Evolutionary conservation across 1,140 invertebrate species (phyloP), one percentile per base, ranked within the genome.

Genomic region (Hyphantria cunea): DNA sequence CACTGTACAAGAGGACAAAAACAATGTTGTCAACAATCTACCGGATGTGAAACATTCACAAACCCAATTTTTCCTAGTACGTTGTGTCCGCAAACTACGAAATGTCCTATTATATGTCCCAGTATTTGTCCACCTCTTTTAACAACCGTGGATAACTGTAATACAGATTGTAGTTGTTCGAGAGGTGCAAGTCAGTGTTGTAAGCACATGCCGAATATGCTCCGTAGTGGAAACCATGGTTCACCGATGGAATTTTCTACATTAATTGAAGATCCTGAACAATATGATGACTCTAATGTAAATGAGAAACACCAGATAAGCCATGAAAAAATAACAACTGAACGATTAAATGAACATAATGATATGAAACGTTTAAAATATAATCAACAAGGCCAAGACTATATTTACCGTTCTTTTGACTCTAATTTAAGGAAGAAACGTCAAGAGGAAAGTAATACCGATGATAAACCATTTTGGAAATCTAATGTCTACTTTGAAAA

Each of bases 381-480:
- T 48, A 62, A 54, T 48, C 13, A 31, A 47, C 50, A 49, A 13
- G 45, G 48, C 17, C 12, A 3, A 4, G 49, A 66, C 44, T 64
- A 65, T 47, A 58, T 49, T 45, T 49, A 72, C 51, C 51, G 56
- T 49, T 64, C 37, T 14, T 66, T 68, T 66, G 53, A 70, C 80
- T 76, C 25, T 42, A 82, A 72, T 47, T 55, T 74, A 41, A 72
- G 77, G 68, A 60, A 70, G 61, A 78, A 69, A 70, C 76, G 79
- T 41, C 65, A 74, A 45, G 13, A 49, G n/a, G 68, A 65, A 34
- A 45, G 76, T 48, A 63, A 74, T 37, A 51, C 53, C 47, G 76
- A 71, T 32, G 67, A 68, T 32, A 82, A 77, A 60, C 82, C 84
- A 15, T 86, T 86, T 79, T 86, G 85, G 85, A 72, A 87, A 79